phyloP scores from a whole-genome alignment of 1,140 invertebrate genomes.

The Caenorhabditis briggsae region DNA sequence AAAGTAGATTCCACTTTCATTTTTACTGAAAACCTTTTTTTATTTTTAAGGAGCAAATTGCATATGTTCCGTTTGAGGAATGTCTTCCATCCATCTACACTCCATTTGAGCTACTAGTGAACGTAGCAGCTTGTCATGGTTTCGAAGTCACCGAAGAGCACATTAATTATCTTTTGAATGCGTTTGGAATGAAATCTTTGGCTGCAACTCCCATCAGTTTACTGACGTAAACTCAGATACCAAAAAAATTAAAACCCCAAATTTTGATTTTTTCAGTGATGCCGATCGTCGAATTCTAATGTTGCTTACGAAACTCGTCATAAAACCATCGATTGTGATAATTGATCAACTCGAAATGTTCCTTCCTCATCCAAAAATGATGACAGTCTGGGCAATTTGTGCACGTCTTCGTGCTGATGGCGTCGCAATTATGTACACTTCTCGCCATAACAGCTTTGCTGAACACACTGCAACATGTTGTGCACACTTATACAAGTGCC shows the following conservation, averaged over 20 bases:
- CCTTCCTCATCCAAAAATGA: constrained; percentile 33
- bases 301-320: not conserved
- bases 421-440: constrained; percentile 20
- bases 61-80: not conserved
- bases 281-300: constrained; percentile 27
- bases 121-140: constrained; percentile 6
- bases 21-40: too few relatives aligned
- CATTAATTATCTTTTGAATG: constrained; percentile 26
- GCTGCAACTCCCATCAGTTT: not conserved
- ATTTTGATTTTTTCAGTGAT: not conserved
- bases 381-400: constrained; percentile 13
- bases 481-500: constrained; percentile 20
- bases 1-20: not conserved
- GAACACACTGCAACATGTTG: constrained; percentile 30
- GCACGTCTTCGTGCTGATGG: constrained; percentile 17
- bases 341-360: constrained; percentile 42
- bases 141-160: not conserved
- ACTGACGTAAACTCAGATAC: not conserved
- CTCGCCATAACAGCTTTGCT: constrained; percentile 6
- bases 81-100: constrained; percentile 9
- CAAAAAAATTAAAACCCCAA: not conserved
- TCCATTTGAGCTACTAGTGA: constrained; percentile 16
- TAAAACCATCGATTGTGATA: constrained; percentile 21
- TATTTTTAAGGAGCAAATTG: constrained; percentile 18
- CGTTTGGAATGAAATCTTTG: not conserved